Conservation (phyloP, 2,797 vertebrate species). For the Pantherophis alleghaniensis region DNA sequence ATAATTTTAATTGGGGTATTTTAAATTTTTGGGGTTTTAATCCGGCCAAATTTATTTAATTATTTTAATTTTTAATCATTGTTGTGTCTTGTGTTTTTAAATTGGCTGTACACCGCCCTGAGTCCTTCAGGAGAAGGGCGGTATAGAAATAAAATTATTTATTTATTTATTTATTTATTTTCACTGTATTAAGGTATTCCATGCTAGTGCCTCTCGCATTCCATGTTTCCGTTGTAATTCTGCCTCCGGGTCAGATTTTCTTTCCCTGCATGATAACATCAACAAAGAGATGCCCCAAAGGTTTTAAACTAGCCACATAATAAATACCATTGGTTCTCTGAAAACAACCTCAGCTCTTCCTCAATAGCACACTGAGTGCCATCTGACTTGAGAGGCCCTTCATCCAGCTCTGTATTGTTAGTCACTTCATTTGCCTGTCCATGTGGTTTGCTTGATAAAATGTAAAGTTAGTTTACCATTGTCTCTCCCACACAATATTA, state of each 20-base stretch:
- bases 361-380: background rate
- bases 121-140: too few relatives aligned
- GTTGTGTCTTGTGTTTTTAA: too few relatives aligned
- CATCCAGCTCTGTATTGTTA: background rate
- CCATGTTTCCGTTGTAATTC: background rate
- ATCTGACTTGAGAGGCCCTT: background rate
- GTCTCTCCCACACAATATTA: background rate
- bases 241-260: background rate
- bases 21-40: too few relatives aligned
- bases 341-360: background rate
- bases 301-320: background rate
- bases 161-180: background rate
- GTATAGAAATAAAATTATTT: too few relatives aligned
- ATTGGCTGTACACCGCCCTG: too few relatives aligned
- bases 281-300: background rate
- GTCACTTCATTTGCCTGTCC: background rate
- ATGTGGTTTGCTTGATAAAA: background rate
- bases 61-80: too few relatives aligned
- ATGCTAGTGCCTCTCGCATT: background rate
- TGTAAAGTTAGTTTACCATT: background rate
- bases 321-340: background rate
- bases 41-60: too few relatives aligned
- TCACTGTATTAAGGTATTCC: background rate
- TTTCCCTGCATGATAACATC: background rate
- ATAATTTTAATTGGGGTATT: too few relatives aligned